These are phyloP conservation scores for Raja brachyura DNA, from an alignment of 2,113 vertebrate genomes.

Conservation along the genomic window DNA sequence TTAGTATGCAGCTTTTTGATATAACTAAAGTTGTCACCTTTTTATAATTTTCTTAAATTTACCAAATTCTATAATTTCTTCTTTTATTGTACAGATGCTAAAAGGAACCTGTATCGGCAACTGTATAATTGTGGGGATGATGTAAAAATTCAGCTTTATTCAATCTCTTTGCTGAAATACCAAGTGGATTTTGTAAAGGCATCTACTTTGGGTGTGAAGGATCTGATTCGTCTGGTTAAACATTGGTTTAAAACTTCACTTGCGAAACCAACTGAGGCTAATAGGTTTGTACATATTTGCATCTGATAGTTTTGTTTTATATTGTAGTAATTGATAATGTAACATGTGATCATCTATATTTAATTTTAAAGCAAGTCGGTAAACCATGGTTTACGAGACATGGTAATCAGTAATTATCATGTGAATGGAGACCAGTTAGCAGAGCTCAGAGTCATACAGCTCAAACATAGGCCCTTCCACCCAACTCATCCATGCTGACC, in stretches of 20 bases:
- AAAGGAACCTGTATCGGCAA: slow-evolving; percentile 43
- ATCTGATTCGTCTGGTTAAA: slow-evolving; percentile 42
- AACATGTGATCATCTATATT: no score
- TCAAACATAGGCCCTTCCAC: no score
- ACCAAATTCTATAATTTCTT: background rate
- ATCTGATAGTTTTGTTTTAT: background rate
- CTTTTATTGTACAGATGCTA: slow-evolving; percentile 46
- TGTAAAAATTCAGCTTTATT: slow-evolving; percentile 44
- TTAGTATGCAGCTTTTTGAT: background rate
- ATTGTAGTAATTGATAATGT: background rate
- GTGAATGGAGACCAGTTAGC: background rate
- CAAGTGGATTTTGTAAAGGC: slow-evolving; percentile 45
- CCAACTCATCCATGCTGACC: no score
- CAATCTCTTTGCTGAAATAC: slow-evolving; percentile 40
- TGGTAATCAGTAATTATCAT: background rate
- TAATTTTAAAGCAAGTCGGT: background rate
- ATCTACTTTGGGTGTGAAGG: slow-evolving; percentile 40
- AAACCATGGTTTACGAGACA: background rate
- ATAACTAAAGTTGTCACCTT: background rate
- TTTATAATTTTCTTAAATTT: background rate
- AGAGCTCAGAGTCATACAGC: background rate
- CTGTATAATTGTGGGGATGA: slow-evolving; percentile 40
- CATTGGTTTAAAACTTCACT: slow-evolving; percentile 45
- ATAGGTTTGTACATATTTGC: slow-evolving; percentile 41
- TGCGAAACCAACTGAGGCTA: slow-evolving; percentile 41